Evolutionary conservation across 2,113 vertebrate species (phyloP), one percentile per base, ranked within the genome.

Genomic region (Ammodytes dubius): DNA sequence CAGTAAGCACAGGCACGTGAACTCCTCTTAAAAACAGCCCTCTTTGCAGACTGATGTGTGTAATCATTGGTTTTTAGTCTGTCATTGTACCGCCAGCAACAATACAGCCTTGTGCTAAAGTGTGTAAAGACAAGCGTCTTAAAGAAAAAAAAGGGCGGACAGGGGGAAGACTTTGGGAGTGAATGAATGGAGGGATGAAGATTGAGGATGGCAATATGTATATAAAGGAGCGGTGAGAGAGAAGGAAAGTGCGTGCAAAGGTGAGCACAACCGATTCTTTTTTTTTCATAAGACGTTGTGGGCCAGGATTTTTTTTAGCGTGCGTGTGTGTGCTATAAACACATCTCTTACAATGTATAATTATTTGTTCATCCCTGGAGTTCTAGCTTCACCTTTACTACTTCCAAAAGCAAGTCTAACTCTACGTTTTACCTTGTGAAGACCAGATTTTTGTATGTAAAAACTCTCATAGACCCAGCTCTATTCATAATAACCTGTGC

Each of bases 31-130:
- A 70, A 27, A 15, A 47, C n/a, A 1, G 45, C n/a, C 9, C 2
- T 14, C 14, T 66, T 63, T 67, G 59, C 40, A 63, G 74, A 75
- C 87, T 76, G 71, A 78, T 46, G 65, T 8, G 4, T 50, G 11
- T 68, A 64, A 75, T 85, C 39, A 57, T 54, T 10, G 6, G 1
- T 43, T 1, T 43, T 1, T 53, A 17, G 14, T 64, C 50, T 80
- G 59, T 77, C 47, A 80, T 71, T 77, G 70, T 19, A 11, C 14
- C 72, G 52, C 63, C 65, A 67, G 56, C 39, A 37, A 50, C 42
- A 64, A 64, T 37, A 47, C 67, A 81, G 37, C 19, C 35, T 27
- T 19, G 17, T 19, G 45, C 39, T 37, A 65, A 81, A 50, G 42
- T 42, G n/a, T 45, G 7, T 53, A 10, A 72, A 76, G 40, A 70